Evolutionary conservation across 2,113 vertebrate genomes (phyloP).

Genomic region (Panurus biarmicus): DNA sequence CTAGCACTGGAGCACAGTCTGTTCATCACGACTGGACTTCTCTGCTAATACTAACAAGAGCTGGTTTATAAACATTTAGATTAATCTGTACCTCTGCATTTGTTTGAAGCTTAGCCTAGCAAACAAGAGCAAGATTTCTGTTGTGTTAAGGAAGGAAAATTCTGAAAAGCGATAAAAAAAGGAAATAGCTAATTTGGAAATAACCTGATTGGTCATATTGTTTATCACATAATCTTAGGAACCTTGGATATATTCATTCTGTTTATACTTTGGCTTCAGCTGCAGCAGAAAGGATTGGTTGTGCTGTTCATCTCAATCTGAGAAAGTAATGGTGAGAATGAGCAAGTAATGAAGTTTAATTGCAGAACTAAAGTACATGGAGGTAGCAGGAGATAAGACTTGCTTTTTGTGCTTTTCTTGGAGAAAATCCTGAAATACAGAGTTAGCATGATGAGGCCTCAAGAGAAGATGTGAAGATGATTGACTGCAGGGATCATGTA

Average conservation of each 20-base stretch:
- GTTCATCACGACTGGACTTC: neutral
- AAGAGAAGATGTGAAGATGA: neutral
- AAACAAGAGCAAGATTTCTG: neutral
- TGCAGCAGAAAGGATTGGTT: neutral
- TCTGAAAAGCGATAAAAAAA: neutral
- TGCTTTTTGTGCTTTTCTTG: neutral
- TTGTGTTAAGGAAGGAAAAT: neutral
- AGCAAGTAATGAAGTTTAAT: no score
- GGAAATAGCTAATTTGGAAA: neutral
- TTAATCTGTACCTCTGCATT: neutral
- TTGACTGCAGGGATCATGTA: neutral
- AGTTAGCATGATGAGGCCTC: neutral
- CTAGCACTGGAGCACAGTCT: neutral
- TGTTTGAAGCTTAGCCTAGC: neutral
- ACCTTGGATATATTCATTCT: neutral
- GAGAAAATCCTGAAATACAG: neutral
- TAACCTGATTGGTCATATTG: neutral
- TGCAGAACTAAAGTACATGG: neutral
- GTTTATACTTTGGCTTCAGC: neutral
- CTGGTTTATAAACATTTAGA: neutral
- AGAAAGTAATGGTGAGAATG: neutral
- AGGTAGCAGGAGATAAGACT: neutral
- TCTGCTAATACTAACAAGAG: neutral
- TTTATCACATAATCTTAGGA: neutral
- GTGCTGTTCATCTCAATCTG: neutral